Conservation (phyloP, 2,797 vertebrate genomes). For the Synanceia verrucosa region DNA sequence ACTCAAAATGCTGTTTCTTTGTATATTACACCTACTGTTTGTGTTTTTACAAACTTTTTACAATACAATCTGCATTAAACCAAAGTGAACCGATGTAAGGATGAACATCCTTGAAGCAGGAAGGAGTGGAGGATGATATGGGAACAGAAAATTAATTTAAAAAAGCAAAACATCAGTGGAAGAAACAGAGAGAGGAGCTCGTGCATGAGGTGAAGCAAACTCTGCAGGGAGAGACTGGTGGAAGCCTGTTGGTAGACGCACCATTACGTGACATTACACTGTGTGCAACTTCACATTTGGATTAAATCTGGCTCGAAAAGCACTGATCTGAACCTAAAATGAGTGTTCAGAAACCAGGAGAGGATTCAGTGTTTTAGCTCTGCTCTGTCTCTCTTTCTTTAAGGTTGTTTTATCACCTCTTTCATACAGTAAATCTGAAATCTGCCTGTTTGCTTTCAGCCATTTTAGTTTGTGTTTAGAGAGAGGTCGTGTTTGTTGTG, state of each 20-base stretch:
- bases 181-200: neutral
- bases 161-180: neutral
- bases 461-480: conserved; percentile 19
- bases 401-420: neutral
- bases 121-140: neutral
- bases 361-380: neutral
- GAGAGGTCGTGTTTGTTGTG: neutral
- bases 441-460: neutral
- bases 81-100: neutral
- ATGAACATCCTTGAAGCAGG: neutral
- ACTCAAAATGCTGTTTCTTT: neutral
- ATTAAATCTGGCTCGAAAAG: neutral
- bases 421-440: neutral
- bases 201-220: neutral
- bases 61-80: neutral
- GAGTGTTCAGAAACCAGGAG: neutral
- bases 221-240: neutral
- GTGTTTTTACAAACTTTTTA: neutral
- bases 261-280: neutral
- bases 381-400: neutral
- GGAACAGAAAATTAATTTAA: neutral
- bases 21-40: neutral
- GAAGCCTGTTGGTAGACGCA: neutral
- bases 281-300: neutral
- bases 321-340: neutral